Evolutionary conservation across 2,888 invertebrate genomes (phyloP).

Genomic region (Sinohyriopsis cumingii): DNA sequence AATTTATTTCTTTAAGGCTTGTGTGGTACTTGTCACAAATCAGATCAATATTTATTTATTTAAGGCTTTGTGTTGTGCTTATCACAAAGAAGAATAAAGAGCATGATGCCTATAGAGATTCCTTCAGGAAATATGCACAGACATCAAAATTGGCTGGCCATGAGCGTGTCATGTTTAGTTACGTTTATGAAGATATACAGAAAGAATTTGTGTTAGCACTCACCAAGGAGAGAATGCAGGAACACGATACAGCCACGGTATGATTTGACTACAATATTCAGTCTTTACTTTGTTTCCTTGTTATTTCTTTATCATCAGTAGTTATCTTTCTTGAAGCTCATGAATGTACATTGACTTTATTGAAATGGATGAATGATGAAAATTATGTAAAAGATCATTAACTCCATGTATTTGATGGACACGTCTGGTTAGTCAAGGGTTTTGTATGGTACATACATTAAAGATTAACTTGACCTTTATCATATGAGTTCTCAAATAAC

Average conservation of each 20-base stretch:
- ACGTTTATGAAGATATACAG: conserved; percentile 88
- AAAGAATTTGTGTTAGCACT: conserved; percentile 86
- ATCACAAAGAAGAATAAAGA: conserved; percentile 78
- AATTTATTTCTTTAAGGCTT: too few relatives aligned
- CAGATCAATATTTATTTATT: not conserved
- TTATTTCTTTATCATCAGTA: too few relatives aligned
- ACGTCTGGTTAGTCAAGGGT: too few relatives aligned
- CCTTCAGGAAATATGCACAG: conserved; percentile 81
- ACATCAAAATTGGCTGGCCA: conserved; percentile 61
- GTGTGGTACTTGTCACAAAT: too few relatives aligned
- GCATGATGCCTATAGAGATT: conserved; percentile 79
- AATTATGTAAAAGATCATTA: too few relatives aligned
- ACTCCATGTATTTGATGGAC: too few relatives aligned
- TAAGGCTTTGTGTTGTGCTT: conserved; percentile 82
- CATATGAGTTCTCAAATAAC: too few relatives aligned
- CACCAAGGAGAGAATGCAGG: conserved; percentile 72
- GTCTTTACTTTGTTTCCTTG: not conserved
- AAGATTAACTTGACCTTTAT: too few relatives aligned
- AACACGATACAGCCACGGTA: conserved; percentile 43
- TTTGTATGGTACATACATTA: too few relatives aligned
- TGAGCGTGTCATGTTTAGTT: conserved; percentile 87
- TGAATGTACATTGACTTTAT: too few relatives aligned
- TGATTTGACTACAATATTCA: not conserved
- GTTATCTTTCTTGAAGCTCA: too few relatives aligned
- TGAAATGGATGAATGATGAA: too few relatives aligned